Conservation (phyloP, 1,140 invertebrate genomes). For the Solen grandis region DNA sequence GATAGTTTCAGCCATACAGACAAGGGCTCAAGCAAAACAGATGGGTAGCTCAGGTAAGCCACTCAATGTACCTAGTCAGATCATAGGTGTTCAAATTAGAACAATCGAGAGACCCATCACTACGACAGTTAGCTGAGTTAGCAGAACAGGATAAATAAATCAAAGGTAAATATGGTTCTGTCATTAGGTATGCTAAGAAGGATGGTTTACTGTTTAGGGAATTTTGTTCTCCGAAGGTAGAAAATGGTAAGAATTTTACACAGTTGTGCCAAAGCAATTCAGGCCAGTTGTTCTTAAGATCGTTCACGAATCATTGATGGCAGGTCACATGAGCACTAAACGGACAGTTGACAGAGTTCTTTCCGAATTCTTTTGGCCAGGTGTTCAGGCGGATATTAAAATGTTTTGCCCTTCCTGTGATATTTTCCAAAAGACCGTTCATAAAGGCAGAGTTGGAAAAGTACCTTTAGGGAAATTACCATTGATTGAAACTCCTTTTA, state of each 20-base stretch:
- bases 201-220: not conserved
- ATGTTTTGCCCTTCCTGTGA: conserved; percentile 28
- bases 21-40: too few species aligned
- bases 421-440: conserved; percentile 37
- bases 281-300: conserved; percentile 18
- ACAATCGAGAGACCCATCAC: not conserved
- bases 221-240: not conserved
- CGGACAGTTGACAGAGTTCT: not conserved
- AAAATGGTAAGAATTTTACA: not conserved
- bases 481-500: conserved; percentile 33
- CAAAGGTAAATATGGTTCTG: not conserved
- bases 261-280: conserved; percentile 24
- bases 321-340: not conserved
- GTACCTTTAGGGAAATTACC: conserved; percentile 23
- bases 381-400: not conserved
- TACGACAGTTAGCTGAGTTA: not conserved
- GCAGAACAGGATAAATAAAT: not conserved
- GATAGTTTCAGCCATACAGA: not conserved
- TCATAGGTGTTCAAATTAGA: not conserved
- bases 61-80: not conserved
- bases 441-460: not conserved
- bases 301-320: conserved; percentile 30
- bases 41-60: not conserved
- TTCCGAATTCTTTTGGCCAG: conserved; percentile 51
- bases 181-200: not conserved